These are phyloP conservation scores for Urocynchramus pylzowi DNA, from an alignment of 2,113 vertebrate species.

Conservation along the genomic window DNA sequence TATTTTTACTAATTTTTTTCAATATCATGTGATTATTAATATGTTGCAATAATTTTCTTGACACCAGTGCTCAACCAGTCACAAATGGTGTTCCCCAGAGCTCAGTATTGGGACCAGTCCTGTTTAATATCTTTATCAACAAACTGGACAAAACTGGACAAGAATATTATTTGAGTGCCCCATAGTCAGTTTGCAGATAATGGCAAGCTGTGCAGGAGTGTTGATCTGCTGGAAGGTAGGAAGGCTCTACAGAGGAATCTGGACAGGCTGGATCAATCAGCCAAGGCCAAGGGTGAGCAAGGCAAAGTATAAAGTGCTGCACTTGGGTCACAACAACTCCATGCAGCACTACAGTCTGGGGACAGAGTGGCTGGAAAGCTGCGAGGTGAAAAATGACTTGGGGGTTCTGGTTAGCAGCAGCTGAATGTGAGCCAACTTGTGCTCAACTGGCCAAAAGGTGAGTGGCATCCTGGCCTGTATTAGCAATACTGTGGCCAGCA, in stretches of 20 bases:
- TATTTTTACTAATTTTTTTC: background rate
- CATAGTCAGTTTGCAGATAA: background rate
- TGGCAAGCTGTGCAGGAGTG: background rate
- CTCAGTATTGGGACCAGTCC: background rate
- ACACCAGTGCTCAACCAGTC: background rate
- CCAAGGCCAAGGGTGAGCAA: background rate
- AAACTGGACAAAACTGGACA: background rate
- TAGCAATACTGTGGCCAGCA: background rate
- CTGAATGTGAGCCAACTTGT: background rate
- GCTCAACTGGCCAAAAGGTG: background rate
- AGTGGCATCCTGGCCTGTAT: background rate
- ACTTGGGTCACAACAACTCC: background rate
- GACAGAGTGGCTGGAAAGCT: background rate
- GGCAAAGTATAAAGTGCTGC: background rate
- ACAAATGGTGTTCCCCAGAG: background rate
- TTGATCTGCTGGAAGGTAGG: background rate
- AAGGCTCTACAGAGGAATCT: background rate
- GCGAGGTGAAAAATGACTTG: background rate
- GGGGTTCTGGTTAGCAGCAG: background rate
- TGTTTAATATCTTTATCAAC: background rate
- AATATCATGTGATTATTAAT: background rate
- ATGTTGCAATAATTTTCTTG: background rate
- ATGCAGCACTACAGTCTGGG: background rate
- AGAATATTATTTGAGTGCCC: background rate
- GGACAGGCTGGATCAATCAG: background rate